Evolutionary conservation across 2,113 vertebrate species (phyloP), one percentile per base, ranked within the genome.

Genomic region (Lepus timidus): DNA sequence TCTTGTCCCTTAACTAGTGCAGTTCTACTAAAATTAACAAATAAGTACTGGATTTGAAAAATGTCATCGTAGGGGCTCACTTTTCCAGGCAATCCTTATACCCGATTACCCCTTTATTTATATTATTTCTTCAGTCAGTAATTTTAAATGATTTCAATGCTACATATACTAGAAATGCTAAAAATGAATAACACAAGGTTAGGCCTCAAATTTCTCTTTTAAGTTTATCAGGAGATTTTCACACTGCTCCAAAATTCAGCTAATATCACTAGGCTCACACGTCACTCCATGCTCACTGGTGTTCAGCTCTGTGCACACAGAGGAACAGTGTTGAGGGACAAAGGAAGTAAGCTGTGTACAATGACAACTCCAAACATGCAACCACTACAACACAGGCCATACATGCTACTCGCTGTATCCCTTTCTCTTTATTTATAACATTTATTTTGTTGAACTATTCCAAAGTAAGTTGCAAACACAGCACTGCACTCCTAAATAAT

Each of bases 1-100:
- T 61, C 79, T n/a, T 44, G 13, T 22, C 78, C 44, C 19, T 70
- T 73, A 51, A 33, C 58, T 76, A 62, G 33, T 22, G 64, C 78
- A 71, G 13, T 62, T 79, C 68, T 78, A 20, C 11, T 68, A 20
- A 73, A 58, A 31, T 88, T 67, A 73, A 73, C 65, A 91, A 52
- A 79, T 87, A 84, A 25, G 36, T 23, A 81, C 51, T 80, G 23
- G 51, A 68, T 88, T 85, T 85, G 68, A 44, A 86, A 84, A 91
- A 91, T 22, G n/a, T 70, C 86, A 70, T 36, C 2, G 12, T 29
- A 51, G 44, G 44, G 19, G 6, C 20, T 92, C 2, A 0, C 67
- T 85, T 94, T 90, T 80, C 76, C 44, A 78, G 62, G 39, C 13
- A 89, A 19, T 68, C 22, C 8, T 33, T 85, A 90, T 51, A 71